Percentiles rank a stretch among this genome's conserved stretches.
These are phyloP conservation scores for Morpho deidamia DNA, from an alignment of 2,888 invertebrate species.

Conservation along the genomic window DNA sequence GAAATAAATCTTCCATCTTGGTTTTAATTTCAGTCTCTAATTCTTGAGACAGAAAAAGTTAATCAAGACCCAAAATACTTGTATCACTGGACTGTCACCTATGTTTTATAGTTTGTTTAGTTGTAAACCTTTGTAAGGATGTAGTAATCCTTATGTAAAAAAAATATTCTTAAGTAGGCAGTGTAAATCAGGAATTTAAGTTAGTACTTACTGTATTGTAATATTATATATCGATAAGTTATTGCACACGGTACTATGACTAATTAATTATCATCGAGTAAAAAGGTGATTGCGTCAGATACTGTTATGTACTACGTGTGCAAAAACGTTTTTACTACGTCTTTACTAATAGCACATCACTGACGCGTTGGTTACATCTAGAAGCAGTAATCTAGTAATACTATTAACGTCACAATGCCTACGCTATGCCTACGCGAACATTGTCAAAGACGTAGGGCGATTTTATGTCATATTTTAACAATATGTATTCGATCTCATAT, in stretches of 20 bases:
- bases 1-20: no score
- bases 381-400: background rate
- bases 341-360: background rate
- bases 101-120: no score
- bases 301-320: background rate
- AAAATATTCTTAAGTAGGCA: no score
- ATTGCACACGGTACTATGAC: background rate
- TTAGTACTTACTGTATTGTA: background rate
- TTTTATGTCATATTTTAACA: background rate
- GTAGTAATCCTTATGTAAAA: no score
- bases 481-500: no score
- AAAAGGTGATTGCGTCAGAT: background rate
- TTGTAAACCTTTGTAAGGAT: no score
- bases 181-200: no score
- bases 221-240: background rate
- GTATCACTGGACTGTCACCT: no score
- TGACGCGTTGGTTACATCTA: background rate
- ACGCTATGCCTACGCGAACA: conserved; percentile 18
- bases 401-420: conserved; percentile 21
- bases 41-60: no score
- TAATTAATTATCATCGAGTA: background rate
- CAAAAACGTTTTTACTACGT: conserved; percentile 2
- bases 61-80: no score
- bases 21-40: no score
- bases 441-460: background rate